Evolutionary conservation across 2,888 invertebrate species (phyloP), one percentile per base, ranked within the genome.

Genomic region (Dichetophora obliterata): DNA sequence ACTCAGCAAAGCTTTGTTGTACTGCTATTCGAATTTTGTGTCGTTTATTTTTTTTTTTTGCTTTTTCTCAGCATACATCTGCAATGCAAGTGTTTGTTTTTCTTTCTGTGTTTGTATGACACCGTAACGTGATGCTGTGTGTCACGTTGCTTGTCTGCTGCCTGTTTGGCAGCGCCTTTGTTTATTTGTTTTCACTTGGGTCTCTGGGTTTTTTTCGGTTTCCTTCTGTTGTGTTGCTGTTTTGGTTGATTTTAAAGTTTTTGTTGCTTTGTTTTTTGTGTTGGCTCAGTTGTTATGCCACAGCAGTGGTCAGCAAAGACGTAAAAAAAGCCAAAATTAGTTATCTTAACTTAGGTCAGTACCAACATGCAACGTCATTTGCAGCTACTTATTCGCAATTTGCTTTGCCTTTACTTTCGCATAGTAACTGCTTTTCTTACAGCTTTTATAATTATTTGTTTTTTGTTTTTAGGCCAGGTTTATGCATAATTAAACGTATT

Each of bases 61-160:
- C 1, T 24, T 68, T 16, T 68, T 22, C 16, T 68, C 16, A 22
- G 57, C 57, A 5, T 54, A n/a, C 11, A 43, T 27, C 11, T 57
- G 16, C 50, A 54, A 9, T n/a, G 48, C 5, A 22, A 22, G 24
- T 19, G 8, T 22, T 69, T 27, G 19, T 69, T 52, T 48, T 69
- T 69, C 14, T 50, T 69, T 48, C n/a, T 24, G 9, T 54, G 52
- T 57, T 70, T 70, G 70, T 34, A 34, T 52, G 52, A 27, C 68
- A 68, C 50, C 68, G 68, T 68, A 50, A 48, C 50, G 68, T 24
- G 50, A 43, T 19, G 66, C 43, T 31, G 37, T 11, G 66, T 66
- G 66, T 34, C 37, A 43, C 22, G 37, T 50, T 68, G 48, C 50
- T 59, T 59, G 59, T 59, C 27, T 59, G 43, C 27, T 14, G 27